Evolutionary conservation across 30 jellyfish, hydroid and myxozoan genomes (phyloP).

Genomic region (Euphysa ruthae): DNA sequence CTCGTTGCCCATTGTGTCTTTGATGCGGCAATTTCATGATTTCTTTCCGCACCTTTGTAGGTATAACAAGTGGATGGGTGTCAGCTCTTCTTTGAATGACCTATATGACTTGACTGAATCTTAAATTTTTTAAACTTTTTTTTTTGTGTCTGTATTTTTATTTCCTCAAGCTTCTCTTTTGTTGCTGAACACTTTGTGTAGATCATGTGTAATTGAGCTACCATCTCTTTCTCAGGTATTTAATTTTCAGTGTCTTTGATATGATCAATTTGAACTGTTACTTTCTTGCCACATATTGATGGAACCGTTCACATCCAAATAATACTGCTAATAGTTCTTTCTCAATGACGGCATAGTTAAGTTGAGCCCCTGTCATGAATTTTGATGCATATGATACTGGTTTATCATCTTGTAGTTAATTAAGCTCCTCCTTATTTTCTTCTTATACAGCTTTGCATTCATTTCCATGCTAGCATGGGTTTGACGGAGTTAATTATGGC

Average conservation of each 20-base stretch:
- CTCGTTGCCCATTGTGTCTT: constrained; percentile 28
- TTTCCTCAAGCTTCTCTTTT: background rate
- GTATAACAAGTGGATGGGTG: constrained; percentile 18
- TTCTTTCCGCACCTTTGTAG: background rate
- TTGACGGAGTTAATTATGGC: too few species aligned
- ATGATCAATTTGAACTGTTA: constrained; percentile 17
- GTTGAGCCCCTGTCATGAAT: constrained; percentile 11
- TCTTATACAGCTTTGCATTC: too few species aligned
- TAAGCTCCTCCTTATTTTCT: too few species aligned
- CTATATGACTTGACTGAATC: background rate
- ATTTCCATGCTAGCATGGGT: too few species aligned
- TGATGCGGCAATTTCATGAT: background rate
- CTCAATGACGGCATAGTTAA: constrained; percentile 39
- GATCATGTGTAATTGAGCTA: background rate
- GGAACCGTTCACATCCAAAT: constrained; percentile 35
- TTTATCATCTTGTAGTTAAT: constrained; percentile 10
- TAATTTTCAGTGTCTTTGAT: background rate
- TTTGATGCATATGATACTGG: constrained; percentile 54
- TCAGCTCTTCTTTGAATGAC: constrained; percentile 25
- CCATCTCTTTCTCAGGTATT: background rate
- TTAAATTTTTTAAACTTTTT: constrained; percentile 12
- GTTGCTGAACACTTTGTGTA: background rate
- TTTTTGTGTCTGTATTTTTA: constrained; percentile 28
- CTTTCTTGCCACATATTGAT: constrained; percentile 21
- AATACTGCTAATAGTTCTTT: constrained; percentile 40